phyloP scores from a whole-genome alignment of 1,140 invertebrate species.

The Thaumatotibia leucotreta region DNA sequence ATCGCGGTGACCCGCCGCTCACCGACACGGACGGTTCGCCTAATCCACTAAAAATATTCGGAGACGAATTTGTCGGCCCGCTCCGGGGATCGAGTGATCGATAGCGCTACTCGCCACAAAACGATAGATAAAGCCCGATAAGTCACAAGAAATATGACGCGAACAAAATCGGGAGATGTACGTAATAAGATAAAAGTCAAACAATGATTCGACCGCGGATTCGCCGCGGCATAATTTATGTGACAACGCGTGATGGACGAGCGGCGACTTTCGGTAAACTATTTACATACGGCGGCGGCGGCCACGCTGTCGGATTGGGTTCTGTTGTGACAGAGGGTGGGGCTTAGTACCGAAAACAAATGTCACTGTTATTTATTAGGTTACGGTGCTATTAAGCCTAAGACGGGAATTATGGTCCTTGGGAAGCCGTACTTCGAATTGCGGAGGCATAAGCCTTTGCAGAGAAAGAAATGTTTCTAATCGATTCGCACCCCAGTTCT shows the following conservation, averaged over 20 bases:
- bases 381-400: conserved; percentile 65
- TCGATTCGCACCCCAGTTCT: background rate
- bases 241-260: conserved; percentile 75
- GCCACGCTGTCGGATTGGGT: conserved; percentile 69
- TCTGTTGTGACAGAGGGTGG: conserved; percentile 71
- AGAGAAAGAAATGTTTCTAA: background rate
- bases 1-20: conserved; percentile 41
- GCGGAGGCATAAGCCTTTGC: background rate
- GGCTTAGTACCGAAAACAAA: conserved; percentile 74
- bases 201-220: conserved; percentile 75
- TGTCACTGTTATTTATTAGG: conserved; percentile 75
- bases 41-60: conserved; percentile 73
- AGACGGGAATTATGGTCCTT: conserved; percentile 51
- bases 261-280: conserved; percentile 75
- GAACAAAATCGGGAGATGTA: conserved; percentile 75
- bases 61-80: conserved; percentile 69
- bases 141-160: conserved; percentile 75
- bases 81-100: conserved; percentile 62
- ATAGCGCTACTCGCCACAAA: conserved; percentile 71
- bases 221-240: conserved; percentile 76
- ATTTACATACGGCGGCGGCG: conserved; percentile 69
- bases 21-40: conserved; percentile 51
- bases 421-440: conserved; percentile 18
- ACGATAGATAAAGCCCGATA: conserved; percentile 75
- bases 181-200: conserved; percentile 77